Evolutionary conservation across 2,888 invertebrate species (phyloP), one percentile per base, ranked within the genome.

Genomic region (Hypena proboscidalis): DNA sequence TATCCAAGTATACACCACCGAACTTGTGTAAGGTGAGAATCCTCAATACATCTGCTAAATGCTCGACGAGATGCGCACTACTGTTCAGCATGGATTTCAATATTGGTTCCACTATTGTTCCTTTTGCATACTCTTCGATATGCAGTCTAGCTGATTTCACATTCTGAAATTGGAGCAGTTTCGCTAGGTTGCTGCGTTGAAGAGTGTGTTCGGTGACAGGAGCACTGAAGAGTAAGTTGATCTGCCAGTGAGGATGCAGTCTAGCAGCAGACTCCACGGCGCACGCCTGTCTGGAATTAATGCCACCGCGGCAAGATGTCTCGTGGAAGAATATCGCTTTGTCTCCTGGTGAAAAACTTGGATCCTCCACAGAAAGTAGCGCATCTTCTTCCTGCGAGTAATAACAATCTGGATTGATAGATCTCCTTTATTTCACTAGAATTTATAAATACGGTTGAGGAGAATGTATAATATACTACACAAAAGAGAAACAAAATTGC

Each of bases 1-100:
- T 35, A 21, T 68, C 67, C 14, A 67, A 37, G 15, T 67, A 67
- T 4, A 67, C 14, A 1, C 68, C 68, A 4, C 67, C 60, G 35
- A 54, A 59, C 22, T 62, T 63, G 29, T 44, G 66, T 29, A 67
- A 11, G 0, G 61, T 39, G 4, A 63, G 20, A n/a, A 50, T 63
- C 21, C 65, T 45, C 20, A 68, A 37, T 31, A 54, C 19, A 39
- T 67, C 67, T 62, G 64, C 3, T 43, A 39, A 2, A 64, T 34
- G 3, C 30, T 35, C 41, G 39, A 66, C 0, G 13, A 4, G 5
- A 51, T 53, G 5, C 23, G 22, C 31, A 25, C 50, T 49, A 1
- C 10, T 31, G 1, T 35, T 11, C 0, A 60, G 42, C 3, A 61
- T n/a, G n/a, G n/a, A n/a, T n/a, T n/a, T n/a, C n/a, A n/a, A n/a